phyloP scores from a whole-genome alignment of 2,113 vertebrate genomes.

The Phasianus colchicus region DNA sequence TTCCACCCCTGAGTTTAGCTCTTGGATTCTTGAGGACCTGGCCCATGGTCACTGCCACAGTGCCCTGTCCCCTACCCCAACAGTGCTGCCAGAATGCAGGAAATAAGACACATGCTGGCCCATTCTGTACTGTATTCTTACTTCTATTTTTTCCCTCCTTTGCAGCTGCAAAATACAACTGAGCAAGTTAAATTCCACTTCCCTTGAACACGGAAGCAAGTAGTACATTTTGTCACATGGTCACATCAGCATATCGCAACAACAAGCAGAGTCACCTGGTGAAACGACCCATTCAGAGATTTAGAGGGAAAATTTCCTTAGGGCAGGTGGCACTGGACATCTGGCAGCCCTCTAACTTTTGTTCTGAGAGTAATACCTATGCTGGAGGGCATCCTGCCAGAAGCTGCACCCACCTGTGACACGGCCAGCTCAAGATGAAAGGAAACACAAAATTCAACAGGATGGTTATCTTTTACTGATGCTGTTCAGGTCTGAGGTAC shows the following conservation, averaged over 20 bases:
- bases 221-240: slow-evolving; percentile 27
- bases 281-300: slow-evolving; percentile 4
- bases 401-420: slow-evolving; percentile 49
- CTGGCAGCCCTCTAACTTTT: background rate
- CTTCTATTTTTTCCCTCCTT: slow-evolving; percentile 62
- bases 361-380: slow-evolving; percentile 14
- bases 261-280: background rate
- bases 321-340: slow-evolving; percentile 19
- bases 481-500: background rate
- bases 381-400: background rate
- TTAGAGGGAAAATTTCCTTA: slow-evolving; percentile 40
- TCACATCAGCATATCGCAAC: slow-evolving; percentile 5
- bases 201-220: slow-evolving; percentile 58
- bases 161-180: slow-evolving; percentile 62
- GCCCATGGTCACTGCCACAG: background rate
- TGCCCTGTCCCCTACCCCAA: background rate
- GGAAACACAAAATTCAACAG: slow-evolving; percentile 34
- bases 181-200: slow-evolving; percentile 64
- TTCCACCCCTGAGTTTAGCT: background rate
- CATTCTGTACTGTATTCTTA: slow-evolving; percentile 34
- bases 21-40: background rate
- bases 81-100: slow-evolving; percentile 12
- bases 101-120: slow-evolving; percentile 33
- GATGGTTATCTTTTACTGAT: slow-evolving; percentile 48
- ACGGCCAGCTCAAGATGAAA: slow-evolving; percentile 19